Conservation (phyloP, 2,888 invertebrate genomes). For the Phyllotreta cruciferae region DNA sequence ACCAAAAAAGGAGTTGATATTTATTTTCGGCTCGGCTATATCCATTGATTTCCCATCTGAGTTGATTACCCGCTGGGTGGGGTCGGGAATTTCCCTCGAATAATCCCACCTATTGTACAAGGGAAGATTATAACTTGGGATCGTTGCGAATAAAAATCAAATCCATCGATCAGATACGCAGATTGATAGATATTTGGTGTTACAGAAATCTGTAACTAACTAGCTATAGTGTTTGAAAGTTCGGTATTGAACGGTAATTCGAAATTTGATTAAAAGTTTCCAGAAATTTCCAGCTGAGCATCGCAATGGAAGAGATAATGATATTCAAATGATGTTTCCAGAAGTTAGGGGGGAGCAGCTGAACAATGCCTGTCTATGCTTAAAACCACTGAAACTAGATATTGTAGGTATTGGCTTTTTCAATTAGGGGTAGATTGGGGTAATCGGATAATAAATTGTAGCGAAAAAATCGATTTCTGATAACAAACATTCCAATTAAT, state of each 20-base stretch:
- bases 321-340: constrained; percentile 23
- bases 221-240: constrained; percentile 16
- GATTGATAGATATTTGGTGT: background rate
- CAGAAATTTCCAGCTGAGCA: constrained; percentile 13
- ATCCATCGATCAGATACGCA: no score
- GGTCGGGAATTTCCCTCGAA: background rate
- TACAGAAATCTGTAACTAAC: constrained; percentile 7
- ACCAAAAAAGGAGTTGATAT: constrained; percentile 35
- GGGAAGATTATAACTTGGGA: no score
- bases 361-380: background rate
- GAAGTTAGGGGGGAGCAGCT: background rate
- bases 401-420: no score
- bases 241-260: constrained; percentile 18
- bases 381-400: no score
- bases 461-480: no score
- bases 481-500: background rate
- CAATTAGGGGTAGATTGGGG: no score
- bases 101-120: no score
- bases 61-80: constrained; percentile 21
- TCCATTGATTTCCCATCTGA: constrained; percentile 37
- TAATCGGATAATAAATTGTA: no score
- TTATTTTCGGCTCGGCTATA: constrained; percentile 37
- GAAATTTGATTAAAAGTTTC: constrained; percentile 27
- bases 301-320: constrained; percentile 25
- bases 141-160: no score